Conservation (phyloP, 2,113 vertebrate genomes). For the Nothocercus julius region DNA sequence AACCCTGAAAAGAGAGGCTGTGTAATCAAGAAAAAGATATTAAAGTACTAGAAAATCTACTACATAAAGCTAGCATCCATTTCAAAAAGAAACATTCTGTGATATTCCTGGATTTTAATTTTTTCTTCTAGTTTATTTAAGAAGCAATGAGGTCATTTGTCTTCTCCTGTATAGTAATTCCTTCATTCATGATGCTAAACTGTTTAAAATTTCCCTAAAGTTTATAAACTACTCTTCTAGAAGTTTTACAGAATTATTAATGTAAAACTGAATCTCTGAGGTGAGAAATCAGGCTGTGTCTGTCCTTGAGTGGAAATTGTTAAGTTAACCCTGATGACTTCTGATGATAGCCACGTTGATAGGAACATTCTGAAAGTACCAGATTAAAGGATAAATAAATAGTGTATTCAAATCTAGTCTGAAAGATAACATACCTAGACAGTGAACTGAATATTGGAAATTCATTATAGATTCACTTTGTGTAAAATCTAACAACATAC, state of each 20-base stretch:
- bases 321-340: not conserved
- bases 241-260: not conserved
- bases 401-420: not conserved
- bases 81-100: not conserved
- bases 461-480: not conserved
- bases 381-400: not conserved
- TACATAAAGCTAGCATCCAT: not conserved
- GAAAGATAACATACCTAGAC: not conserved
- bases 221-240: not conserved
- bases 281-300: not conserved
- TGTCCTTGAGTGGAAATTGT: not conserved
- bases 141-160: not conserved
- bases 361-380: not conserved
- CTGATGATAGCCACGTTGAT: not conserved
- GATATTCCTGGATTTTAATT: not conserved
- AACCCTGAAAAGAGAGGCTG: not conserved
- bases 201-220: not conserved
- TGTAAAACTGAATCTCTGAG: not conserved
- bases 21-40: not conserved
- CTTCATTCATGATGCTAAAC: not conserved
- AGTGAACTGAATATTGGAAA: conserved; percentile 12
- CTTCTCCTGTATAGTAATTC: not conserved
- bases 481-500: not conserved
- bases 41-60: not conserved
- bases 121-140: not conserved